Evolutionary conservation across 2,888 invertebrate species (phyloP).

Genomic region (Drosophila leonis): DNA sequence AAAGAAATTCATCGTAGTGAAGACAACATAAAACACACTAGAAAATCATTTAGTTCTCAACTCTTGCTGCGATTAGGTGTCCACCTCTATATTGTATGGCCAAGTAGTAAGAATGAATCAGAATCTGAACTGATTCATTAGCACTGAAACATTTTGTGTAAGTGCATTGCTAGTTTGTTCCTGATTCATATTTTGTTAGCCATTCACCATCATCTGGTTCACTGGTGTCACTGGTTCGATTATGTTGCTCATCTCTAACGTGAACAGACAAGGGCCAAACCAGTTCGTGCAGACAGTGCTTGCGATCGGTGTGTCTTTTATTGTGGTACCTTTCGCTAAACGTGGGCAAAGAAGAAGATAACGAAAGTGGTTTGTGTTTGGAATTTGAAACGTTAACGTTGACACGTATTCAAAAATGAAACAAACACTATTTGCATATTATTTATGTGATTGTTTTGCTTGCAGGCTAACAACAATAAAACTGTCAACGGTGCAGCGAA

Average conservation of each 20-base stretch:
- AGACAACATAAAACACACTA: background rate
- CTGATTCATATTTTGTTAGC: background rate
- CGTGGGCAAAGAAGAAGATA: constrained; percentile 12
- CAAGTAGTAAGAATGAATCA: background rate
- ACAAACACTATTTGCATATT: constrained; percentile 1
- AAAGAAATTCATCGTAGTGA: background rate
- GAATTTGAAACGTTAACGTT: constrained; percentile 17
- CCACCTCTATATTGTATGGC: too few species aligned
- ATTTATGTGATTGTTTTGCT: constrained; percentile 13
- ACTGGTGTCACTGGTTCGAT: background rate
- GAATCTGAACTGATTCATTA: background rate
- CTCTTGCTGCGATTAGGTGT: too few species aligned
- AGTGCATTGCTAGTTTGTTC: background rate
- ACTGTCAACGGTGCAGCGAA: constrained; percentile 47
- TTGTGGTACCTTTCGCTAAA: constrained; percentile 5
- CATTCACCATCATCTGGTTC: constrained; percentile 1
- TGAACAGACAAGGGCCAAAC: constrained; percentile 34
- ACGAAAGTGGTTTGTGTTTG: constrained; percentile 5
- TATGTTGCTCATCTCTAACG: constrained; percentile 21
- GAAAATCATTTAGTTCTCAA: background rate
- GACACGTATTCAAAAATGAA: constrained; percentile 60
- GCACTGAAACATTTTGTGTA: background rate
- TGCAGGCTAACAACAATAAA: constrained; percentile 48
- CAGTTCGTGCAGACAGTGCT: constrained; percentile 56
- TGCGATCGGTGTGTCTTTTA: constrained; percentile 33